phyloP scores from a whole-genome alignment of 2,888 invertebrate genomes.

The Rhodophaea formosa region DNA sequence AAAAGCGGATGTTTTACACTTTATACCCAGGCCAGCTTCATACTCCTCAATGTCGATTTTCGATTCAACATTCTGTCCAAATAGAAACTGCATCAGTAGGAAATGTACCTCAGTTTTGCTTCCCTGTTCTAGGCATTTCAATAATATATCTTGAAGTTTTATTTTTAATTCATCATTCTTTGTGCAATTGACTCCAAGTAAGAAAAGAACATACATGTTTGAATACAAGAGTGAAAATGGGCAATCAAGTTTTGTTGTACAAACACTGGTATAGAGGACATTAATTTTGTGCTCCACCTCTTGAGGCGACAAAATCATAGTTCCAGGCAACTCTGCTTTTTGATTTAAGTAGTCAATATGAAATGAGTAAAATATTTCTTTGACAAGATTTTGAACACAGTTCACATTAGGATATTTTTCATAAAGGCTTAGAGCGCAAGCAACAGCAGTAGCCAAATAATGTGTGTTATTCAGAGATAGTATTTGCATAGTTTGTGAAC shows the following conservation, averaged over 20 bases:
- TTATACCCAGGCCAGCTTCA: conserved; percentile 63
- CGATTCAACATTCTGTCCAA: conserved; percentile 39
- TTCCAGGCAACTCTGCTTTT: conserved; percentile 51
- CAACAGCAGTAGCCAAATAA: conserved; percentile 73
- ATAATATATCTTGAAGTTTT: conserved; percentile 59
- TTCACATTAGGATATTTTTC: conserved; percentile 69
- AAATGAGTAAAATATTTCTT: conserved; percentile 51
- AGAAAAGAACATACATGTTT: conserved; percentile 67
- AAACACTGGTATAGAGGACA: conserved; percentile 58
- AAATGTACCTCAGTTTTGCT: conserved; percentile 37
- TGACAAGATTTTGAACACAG: conserved; percentile 47
- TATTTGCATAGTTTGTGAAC: conserved; percentile 75
- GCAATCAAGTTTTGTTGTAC: conserved; percentile 49
- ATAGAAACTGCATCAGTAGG: conserved; percentile 45
- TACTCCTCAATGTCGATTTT: conserved; percentile 54
- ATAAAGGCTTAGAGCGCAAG: conserved; percentile 78
- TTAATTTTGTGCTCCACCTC: conserved; percentile 63
- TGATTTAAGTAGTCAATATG: conserved; percentile 41
- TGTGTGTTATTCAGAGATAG: conserved; percentile 63
- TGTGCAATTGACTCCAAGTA: conserved; percentile 58
- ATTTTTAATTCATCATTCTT: conserved; percentile 49
- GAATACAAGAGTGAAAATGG: conserved; percentile 55
- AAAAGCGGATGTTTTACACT: conserved; percentile 37
- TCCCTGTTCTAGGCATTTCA: conserved; percentile 54
- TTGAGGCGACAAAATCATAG: conserved; percentile 55